Conservation (phyloP, 2,797 vertebrate genomes). For the Neosilurus mollespiculum region DNA sequence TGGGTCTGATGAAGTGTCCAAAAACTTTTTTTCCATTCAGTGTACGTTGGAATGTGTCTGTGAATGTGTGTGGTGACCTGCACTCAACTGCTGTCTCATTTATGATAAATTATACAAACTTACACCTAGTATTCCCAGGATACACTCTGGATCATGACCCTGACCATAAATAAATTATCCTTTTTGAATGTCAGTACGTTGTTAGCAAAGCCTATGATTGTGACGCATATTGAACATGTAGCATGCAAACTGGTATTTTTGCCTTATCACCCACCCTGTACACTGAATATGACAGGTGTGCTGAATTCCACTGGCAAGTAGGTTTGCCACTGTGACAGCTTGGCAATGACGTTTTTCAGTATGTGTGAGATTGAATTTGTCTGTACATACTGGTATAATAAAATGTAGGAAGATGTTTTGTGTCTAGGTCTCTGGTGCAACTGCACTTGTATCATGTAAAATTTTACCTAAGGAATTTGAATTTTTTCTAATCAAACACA, state of each 20-base stretch:
- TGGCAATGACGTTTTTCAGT: constrained; percentile 16
- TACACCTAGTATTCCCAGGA: background rate
- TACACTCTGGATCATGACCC: background rate
- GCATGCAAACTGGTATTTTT: background rate
- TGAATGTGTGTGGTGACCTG: background rate
- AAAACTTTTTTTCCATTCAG: too few species aligned
- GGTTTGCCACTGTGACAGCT: constrained; percentile 15
- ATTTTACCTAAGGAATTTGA: background rate
- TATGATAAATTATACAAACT: background rate
- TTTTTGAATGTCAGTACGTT: background rate
- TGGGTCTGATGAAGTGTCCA: too few species aligned
- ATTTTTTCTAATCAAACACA: background rate
- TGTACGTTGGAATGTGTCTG: background rate
- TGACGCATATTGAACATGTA: background rate
- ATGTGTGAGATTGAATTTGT: constrained; percentile 11
- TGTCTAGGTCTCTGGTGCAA: background rate
- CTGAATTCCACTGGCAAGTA: constrained; percentile 13
- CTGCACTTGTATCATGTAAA: background rate
- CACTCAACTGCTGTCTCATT: background rate
- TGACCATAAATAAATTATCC: background rate
- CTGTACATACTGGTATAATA: constrained; percentile 5
- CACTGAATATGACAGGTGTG: constrained; percentile 12
- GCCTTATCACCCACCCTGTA: background rate
- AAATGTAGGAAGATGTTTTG: background rate
- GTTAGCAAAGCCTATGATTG: background rate